These are phyloP conservation scores for Chymomyza fuscimana DNA, from an alignment of 2,888 invertebrate genomes.

Conservation along the genomic window DNA sequence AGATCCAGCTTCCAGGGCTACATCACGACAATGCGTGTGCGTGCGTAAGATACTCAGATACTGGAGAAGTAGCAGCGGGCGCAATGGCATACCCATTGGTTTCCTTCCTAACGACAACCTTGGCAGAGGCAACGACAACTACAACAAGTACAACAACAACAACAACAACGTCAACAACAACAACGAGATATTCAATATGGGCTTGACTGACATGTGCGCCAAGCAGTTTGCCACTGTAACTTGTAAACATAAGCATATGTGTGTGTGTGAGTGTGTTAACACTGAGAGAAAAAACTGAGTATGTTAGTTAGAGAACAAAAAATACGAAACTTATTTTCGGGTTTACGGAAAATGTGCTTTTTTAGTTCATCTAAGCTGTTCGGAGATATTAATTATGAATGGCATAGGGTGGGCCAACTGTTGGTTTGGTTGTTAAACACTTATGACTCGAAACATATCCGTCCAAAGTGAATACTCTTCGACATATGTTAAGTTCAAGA, in stretches of 20 bases:
- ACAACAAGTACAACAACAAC: not conserved
- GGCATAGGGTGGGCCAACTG: too few species aligned
- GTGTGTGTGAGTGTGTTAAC: not conserved
- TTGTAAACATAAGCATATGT: not conserved
- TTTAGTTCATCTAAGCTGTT: too few species aligned
- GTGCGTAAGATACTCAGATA: constrained; percentile 40
- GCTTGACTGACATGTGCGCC: constrained; percentile 59
- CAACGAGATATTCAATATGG: constrained; percentile 52
- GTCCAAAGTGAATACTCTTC: too few species aligned
- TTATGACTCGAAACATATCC: too few species aligned
- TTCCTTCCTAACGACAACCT: constrained; percentile 62
- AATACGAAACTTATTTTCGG: not conserved
- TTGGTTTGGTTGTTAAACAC: too few species aligned
- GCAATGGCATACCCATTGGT: constrained; percentile 26
- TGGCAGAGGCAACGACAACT: constrained; percentile 42
- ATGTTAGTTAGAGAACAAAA: not conserved
- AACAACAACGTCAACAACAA: too few species aligned
- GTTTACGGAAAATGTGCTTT: too few species aligned
- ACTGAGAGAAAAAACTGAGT: not conserved
- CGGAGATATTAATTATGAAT: too few species aligned
- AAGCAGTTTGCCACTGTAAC: constrained; percentile 17
- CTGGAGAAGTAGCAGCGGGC: constrained; percentile 5
- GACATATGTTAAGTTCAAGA: too few species aligned
- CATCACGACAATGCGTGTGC: constrained; percentile 46
- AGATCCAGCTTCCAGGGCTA: not conserved